Conservation (phyloP, 2,888 invertebrate species). For the Germaria angustata region DNA sequence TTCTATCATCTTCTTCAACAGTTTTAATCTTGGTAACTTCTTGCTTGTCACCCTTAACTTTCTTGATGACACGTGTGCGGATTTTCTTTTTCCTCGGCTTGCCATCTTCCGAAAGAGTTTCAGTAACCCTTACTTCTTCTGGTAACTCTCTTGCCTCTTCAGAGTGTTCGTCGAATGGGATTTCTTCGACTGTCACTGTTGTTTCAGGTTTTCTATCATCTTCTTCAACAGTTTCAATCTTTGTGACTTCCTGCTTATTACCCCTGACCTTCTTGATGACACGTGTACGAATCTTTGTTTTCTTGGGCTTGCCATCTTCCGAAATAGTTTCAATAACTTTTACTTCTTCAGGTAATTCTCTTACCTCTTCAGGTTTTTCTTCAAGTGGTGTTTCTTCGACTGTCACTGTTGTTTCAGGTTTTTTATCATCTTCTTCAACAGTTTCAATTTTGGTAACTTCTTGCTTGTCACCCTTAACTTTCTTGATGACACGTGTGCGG, state of each 20-base stretch:
- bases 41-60: conserved; percentile 15
- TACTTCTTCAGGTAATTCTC: conserved; percentile 57
- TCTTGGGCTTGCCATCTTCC: not conserved
- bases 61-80: conserved; percentile 5
- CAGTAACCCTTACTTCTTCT: not conserved
- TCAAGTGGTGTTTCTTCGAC: conserved; percentile 54
- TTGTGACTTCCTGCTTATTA: conserved; percentile 15
- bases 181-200: conserved; percentile 6
- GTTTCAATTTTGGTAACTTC: conserved; percentile 79
- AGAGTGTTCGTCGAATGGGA: not conserved
- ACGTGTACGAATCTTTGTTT: conserved; percentile 13
- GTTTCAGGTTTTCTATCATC: conserved; percentile 23
- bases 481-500: conserved; percentile 75
- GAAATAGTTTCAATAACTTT: conserved; percentile 22
- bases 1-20: conserved; percentile 9
- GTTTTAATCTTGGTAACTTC: conserved; percentile 16
- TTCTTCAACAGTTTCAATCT: conserved; percentile 23
- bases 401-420: conserved; percentile 74
- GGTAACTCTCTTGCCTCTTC: not conserved
- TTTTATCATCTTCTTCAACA: conserved; percentile 77
- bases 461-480: conserved; percentile 71
- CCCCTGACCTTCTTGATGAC: conserved; percentile 15
- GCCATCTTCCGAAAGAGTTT: conserved; percentile 3
- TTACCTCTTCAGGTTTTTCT: conserved; percentile 62
- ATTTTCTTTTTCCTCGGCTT: conserved; percentile 7